Percentiles rank a stretch among this genome's conserved stretches.
Evolutionary conservation across 1,140 invertebrate species (phyloP).

Genomic region (Anthonomus grandis): DNA sequence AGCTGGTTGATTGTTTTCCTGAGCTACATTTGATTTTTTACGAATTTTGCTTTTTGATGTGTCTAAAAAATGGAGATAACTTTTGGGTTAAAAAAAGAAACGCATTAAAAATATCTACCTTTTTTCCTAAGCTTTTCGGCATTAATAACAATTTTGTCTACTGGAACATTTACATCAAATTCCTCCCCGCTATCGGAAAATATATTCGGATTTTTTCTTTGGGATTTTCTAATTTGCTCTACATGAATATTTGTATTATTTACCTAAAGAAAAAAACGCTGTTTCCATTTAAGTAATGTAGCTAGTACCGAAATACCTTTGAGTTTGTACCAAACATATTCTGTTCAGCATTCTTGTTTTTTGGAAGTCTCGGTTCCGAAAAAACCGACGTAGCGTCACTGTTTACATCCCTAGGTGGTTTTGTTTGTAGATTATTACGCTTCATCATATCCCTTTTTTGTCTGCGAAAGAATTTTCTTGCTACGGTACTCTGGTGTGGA

Average conservation of each 20-base stretch:
- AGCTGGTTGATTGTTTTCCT: background rate
- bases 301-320: constrained; percentile 46
- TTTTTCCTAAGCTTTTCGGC: constrained; percentile 41
- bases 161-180: constrained; percentile 43
- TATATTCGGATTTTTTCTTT: constrained; percentile 57
- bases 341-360: constrained; percentile 58
- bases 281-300: background rate
- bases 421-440: constrained; percentile 68
- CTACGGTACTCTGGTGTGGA: constrained; percentile 87
- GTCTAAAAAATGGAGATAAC: constrained; percentile 25
- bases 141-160: constrained; percentile 44
- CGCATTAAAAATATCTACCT: constrained; percentile 12
- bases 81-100: constrained; percentile 10
- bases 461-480: constrained; percentile 87
- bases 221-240: constrained; percentile 52
- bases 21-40: constrained; percentile 18
- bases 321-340: constrained; percentile 64
- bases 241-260: constrained; percentile 77
- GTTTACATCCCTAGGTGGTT: constrained; percentile 60
- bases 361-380: constrained; percentile 49
- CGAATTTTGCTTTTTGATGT: constrained; percentile 13
- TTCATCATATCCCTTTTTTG: constrained; percentile 71
- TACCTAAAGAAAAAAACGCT: constrained; percentile 43
- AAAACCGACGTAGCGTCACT: constrained; percentile 55
- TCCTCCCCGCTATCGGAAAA: constrained; percentile 57